These are phyloP conservation scores for Teleogryllus oceanicus DNA, from an alignment of 2,888 invertebrate species.

Conservation along the genomic window DNA sequence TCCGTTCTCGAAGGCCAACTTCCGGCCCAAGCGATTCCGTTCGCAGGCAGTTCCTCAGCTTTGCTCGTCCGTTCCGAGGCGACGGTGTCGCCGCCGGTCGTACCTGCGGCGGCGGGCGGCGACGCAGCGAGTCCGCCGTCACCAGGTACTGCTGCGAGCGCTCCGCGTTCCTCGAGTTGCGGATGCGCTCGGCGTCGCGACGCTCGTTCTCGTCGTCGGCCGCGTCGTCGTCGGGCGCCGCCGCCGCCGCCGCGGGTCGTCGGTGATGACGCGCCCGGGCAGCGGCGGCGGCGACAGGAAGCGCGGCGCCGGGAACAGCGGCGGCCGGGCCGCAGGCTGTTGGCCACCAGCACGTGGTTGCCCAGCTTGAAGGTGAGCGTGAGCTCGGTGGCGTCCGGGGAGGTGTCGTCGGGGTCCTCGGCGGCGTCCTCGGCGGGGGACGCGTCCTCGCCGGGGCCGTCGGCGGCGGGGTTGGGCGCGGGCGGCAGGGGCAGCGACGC, in stretches of 20 bases:
- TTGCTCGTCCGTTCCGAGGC: not conserved
- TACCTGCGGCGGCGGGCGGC: not conserved
- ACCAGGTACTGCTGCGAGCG: constrained; percentile 51
- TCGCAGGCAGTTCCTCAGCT: no score
- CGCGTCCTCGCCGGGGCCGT: constrained; percentile 40
- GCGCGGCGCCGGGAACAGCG: constrained; percentile 67
- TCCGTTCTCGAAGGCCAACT: no score
- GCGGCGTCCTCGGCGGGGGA: constrained; percentile 43
- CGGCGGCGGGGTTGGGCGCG: constrained; percentile 38
- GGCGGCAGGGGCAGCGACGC: not conserved
- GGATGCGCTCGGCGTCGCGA: not conserved
- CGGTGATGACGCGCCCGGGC: constrained; percentile 42
- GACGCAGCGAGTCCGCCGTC: constrained; percentile 72
- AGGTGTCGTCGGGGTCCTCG: constrained; percentile 36
- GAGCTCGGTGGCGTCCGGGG: constrained; percentile 47
- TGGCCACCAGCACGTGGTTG: constrained; percentile 54
- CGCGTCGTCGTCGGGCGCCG: constrained; percentile 40
- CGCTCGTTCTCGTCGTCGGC: constrained; percentile 43
- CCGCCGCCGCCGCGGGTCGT: constrained; percentile 54
- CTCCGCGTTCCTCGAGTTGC: constrained; percentile 43
- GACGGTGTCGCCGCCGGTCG: not conserved
- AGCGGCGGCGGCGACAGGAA: constrained; percentile 58
- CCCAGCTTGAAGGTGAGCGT: constrained; percentile 57
- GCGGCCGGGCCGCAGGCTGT: constrained; percentile 64
- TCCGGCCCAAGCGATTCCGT: no score